phyloP scores from a whole-genome alignment of 2,888 invertebrate species.

The Tricholauxania praeusta region DNA sequence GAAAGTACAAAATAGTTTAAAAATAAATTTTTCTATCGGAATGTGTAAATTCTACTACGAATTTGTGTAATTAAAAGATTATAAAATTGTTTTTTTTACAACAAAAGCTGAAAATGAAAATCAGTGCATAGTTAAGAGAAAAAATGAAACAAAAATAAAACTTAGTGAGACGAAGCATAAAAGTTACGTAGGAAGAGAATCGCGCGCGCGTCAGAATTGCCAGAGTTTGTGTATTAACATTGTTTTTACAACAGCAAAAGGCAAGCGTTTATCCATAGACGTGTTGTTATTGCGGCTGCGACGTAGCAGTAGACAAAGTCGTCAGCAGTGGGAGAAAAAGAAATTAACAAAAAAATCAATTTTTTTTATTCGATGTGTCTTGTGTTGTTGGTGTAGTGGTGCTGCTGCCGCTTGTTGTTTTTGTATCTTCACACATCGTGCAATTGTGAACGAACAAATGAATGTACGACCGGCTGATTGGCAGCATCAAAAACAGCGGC shows the following conservation, averaged over 20 bases:
- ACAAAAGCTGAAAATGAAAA: slow-evolving; percentile 2
- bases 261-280: neutral
- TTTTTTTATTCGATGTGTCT: slow-evolving; percentile 8
- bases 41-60: neutral
- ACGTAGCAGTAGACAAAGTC: neutral
- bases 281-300: slow-evolving; percentile 7
- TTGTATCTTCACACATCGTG: slow-evolving; percentile 32
- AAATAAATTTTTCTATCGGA: neutral
- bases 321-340: slow-evolving; percentile 16
- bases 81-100: neutral
- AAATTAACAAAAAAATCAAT: slow-evolving; percentile 35
- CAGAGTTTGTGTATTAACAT: neutral
- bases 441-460: slow-evolving; percentile 20
- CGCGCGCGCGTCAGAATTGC: slow-evolving; percentile 4
- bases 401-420: slow-evolving; percentile 4
- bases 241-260: neutral
- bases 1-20: slow-evolving; percentile 24
- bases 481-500: neutral
- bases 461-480: neutral
- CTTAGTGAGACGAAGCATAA: slow-evolving; percentile 2
- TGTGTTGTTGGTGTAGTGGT: neutral
- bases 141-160: slow-evolving; percentile 18
- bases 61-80: neutral
- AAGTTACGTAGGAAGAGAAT: slow-evolving; percentile 33
- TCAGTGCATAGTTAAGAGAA: slow-evolving; percentile 21